Percentiles rank a stretch among this genome's conserved stretches.
phyloP scores from a whole-genome alignment of 2,113 vertebrate genomes.

The Morone saxatilis region DNA sequence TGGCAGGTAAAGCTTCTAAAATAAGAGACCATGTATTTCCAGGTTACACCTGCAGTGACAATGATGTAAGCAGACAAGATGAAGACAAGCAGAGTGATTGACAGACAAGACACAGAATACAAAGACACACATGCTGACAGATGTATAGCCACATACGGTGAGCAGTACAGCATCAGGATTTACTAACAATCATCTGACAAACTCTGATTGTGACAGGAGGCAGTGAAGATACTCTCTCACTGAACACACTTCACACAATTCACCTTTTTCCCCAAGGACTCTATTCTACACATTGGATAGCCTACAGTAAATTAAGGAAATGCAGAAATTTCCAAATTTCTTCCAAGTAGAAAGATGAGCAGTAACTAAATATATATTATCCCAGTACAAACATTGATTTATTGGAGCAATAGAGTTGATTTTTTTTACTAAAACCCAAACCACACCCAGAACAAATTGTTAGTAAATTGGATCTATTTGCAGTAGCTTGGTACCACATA shows the following conservation, averaged over 20 bases:
- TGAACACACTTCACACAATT: neutral
- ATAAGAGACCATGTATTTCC: slow-evolving; percentile 7
- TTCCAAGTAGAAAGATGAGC: neutral
- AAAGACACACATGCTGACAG: slow-evolving; percentile 50
- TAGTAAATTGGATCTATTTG: slow-evolving; percentile 69
- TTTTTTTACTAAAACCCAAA: neutral
- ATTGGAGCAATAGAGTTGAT: neutral
- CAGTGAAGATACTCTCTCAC: neutral
- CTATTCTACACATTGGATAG: neutral
- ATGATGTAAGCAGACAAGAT: slow-evolving; percentile 18
- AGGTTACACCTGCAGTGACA: slow-evolving; percentile 46
- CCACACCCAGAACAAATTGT: slow-evolving; percentile 39
- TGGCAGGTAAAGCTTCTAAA: neutral
- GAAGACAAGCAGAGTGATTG: neutral
- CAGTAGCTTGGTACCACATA: slow-evolving; percentile 52
- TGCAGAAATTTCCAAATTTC: neutral
- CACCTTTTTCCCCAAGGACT: neutral
- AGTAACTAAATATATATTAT: neutral
- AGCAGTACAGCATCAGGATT: slow-evolving; percentile 26
- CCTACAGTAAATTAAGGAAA: neutral
- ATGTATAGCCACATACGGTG: slow-evolving; percentile 19
- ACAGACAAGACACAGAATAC: slow-evolving; percentile 24
- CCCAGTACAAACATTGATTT: neutral
- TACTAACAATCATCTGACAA: slow-evolving; percentile 56
- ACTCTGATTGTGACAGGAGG: slow-evolving; percentile 9